Conservation (phyloP, 2,888 invertebrate species). For the Drosophila antonietae region DNA sequence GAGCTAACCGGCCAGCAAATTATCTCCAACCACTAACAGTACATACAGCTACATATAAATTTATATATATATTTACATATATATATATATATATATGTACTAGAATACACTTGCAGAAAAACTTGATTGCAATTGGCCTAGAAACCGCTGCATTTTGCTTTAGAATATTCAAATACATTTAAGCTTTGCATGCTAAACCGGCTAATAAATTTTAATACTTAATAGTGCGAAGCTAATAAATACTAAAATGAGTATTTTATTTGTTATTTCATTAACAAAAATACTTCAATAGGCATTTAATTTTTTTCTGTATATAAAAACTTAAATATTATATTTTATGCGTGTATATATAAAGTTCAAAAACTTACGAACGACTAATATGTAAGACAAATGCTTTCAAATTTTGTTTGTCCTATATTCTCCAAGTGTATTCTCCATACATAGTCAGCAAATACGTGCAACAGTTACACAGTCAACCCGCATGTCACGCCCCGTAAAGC, state of each 20-base stretch:
- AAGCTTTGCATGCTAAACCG: neutral
- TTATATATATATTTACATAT: neutral
- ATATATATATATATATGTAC: neutral
- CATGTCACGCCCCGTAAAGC: conserved; percentile 41
- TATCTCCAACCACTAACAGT: conserved; percentile 59
- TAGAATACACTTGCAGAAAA: conserved; percentile 8
- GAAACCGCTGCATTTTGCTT: neutral
- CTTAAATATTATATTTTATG: too few relatives aligned
- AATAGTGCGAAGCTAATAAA: neutral
- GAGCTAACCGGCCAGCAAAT: conserved; percentile 59
- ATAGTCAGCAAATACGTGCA: conserved; percentile 26
- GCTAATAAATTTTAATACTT: neutral
- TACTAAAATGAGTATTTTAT: conserved; percentile 6
- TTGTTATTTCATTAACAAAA: neutral
- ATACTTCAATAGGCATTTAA: too few relatives aligned
- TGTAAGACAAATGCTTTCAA: neutral
- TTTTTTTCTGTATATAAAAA: too few relatives aligned
- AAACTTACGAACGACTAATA: too few relatives aligned
- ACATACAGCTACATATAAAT: conserved; percentile 24
- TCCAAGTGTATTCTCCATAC: conserved; percentile 8
- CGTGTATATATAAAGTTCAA: too few relatives aligned
- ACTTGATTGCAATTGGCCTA: conserved; percentile 3
- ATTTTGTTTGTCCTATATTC: neutral
- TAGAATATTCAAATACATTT: neutral
- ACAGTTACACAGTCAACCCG: conserved; percentile 37